phyloP scores from a whole-genome alignment of 2,888 invertebrate species.

The Trachelus troglodyta region DNA sequence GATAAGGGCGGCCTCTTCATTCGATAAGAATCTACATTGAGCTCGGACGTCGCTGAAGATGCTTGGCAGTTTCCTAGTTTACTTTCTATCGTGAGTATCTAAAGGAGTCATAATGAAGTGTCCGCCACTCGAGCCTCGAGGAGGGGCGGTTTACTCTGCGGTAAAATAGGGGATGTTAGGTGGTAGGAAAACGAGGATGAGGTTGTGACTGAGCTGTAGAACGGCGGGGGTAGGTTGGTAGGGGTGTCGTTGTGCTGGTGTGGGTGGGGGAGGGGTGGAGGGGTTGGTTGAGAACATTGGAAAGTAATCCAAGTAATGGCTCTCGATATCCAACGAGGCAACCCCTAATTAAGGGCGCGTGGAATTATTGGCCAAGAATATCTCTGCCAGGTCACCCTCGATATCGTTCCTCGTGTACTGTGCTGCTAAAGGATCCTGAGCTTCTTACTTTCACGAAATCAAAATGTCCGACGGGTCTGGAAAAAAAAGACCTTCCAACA shows the following conservation, averaged over 20 bases:
- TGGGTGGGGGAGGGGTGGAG: neutral
- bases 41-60: too few relatives aligned
- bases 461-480: too few relatives aligned
- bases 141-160: neutral
- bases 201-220: too few relatives aligned
- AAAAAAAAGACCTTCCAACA: too few relatives aligned
- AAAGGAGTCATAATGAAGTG: conserved; percentile 4
- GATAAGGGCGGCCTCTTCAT: too few relatives aligned
- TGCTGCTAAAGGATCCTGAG: too few relatives aligned
- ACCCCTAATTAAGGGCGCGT: conserved; percentile 40
- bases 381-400: neutral
- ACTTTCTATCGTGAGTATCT: neutral
- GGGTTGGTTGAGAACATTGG: conserved; percentile 30
- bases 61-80: too few relatives aligned
- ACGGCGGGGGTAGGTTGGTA: neutral
- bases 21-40: too few relatives aligned
- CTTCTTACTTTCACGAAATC: too few relatives aligned
- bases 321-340: conserved; percentile 35
- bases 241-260: conserved; percentile 22
- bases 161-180: neutral
- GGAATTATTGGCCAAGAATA: conserved; percentile 37
- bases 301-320: conserved; percentile 50
- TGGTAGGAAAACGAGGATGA: too few relatives aligned
- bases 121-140: neutral
- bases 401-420: too few relatives aligned